phyloP scores from a whole-genome alignment of 2,888 invertebrate genomes.

The Mimumesa dahlbomi region DNA sequence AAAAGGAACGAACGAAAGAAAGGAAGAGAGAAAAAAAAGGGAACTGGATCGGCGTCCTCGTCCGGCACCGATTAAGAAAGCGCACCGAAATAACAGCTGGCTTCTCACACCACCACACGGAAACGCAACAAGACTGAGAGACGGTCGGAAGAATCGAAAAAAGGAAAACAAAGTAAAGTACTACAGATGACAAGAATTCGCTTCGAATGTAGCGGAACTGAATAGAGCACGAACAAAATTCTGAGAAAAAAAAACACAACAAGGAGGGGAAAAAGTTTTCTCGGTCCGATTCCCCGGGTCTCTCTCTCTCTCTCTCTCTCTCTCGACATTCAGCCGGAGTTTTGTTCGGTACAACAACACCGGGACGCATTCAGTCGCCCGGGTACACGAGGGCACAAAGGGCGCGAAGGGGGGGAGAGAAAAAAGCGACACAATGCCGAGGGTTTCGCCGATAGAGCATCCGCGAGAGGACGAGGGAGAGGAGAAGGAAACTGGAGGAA shows the following conservation, averaged over 20 bases:
- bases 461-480: slow-evolving; percentile 1
- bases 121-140: neutral
- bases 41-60: no score
- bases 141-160: no score
- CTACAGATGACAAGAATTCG: no score
- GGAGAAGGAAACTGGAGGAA: slow-evolving; percentile 35
- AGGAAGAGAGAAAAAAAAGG: no score
- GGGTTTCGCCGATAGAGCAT: neutral
- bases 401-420: slow-evolving; percentile 3
- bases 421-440: slow-evolving; percentile 11
- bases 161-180: neutral
- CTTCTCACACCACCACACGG: no score
- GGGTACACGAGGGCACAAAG: slow-evolving; percentile 4
- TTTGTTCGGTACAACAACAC: slow-evolving; percentile 12
- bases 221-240: neutral
- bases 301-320: no score
- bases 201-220: no score
- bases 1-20: no score
- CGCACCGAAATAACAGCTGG: neutral
- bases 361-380: slow-evolving; percentile 11
- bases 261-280: no score
- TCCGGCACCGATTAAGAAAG: neutral
- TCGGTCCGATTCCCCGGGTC: no score
- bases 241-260: no score
- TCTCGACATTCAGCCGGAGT: slow-evolving; percentile 19